These are phyloP conservation scores for Gonioctena quinquepunctata DNA, from an alignment of 1,140 invertebrate genomes.

Conservation along the genomic window DNA sequence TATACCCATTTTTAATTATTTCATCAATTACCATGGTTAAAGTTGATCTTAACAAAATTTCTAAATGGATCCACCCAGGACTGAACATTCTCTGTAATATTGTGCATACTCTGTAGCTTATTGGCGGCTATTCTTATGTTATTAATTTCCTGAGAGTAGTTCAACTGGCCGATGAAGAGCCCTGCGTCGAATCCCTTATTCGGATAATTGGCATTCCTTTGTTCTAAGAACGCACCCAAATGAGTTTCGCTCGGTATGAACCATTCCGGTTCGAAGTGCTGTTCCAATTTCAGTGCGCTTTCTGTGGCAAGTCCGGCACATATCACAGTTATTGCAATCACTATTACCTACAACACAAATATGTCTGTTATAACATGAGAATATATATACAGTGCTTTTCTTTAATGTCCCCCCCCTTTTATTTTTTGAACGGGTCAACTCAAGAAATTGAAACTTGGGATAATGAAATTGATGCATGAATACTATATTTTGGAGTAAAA, in stretches of 20 bases:
- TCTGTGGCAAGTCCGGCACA: conserved; percentile 64
- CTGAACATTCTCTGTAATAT: conserved; percentile 62
- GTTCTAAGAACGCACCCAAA: conserved; percentile 65
- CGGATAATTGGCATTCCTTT: conserved; percentile 64
- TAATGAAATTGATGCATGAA: too few relatives aligned
- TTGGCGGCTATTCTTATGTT: conserved; percentile 64
- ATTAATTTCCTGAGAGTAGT: conserved; percentile 67
- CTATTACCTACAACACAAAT: conserved; percentile 53
- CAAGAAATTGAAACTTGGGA: too few relatives aligned
- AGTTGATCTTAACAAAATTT: conserved; percentile 59
- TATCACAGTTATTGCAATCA: conserved; percentile 63
- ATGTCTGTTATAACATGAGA: too few relatives aligned
- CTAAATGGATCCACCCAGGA: conserved; percentile 68
- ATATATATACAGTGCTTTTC: too few relatives aligned
- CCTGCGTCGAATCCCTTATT: conserved; percentile 66
- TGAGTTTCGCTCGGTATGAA: conserved; percentile 75
- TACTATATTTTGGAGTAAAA: too few relatives aligned
- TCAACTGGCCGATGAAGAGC: conserved; percentile 69
- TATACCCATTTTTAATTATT: too few relatives aligned
- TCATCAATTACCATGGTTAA: conserved; percentile 49
- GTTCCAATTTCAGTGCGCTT: conserved; percentile 66
- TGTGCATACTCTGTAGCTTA: conserved; percentile 59
- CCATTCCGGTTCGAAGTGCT: conserved; percentile 79
- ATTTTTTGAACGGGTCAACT: too few relatives aligned
- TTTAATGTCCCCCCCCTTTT: too few relatives aligned